Conservation (phyloP, 1,140 invertebrate genomes). For the Bombus impatiens region DNA sequence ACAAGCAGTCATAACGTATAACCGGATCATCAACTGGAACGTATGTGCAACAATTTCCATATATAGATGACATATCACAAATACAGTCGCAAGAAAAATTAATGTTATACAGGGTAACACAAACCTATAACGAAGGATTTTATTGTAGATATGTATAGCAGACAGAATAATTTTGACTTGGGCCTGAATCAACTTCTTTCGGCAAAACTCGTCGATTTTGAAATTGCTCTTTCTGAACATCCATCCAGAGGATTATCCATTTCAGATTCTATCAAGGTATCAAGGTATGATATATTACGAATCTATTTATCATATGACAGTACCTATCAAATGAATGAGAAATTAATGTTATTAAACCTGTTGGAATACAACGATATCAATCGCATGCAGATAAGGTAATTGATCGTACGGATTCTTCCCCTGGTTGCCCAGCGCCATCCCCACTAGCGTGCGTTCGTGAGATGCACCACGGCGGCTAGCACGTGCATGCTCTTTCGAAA, state of each 20-base stretch:
- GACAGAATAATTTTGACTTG: slow-evolving; percentile 64
- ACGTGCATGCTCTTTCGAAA: too few species aligned
- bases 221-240: slow-evolving; percentile 64
- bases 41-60: slow-evolving; percentile 48
- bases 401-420: too few species aligned
- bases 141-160: slow-evolving; percentile 65
- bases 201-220: slow-evolving; percentile 62
- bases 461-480: too few species aligned
- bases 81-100: slow-evolving; percentile 27
- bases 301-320: neutral
- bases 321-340: neutral
- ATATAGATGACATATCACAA: slow-evolving; percentile 33
- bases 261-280: slow-evolving; percentile 62
- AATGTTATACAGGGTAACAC: slow-evolving; percentile 52
- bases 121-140: slow-evolving; percentile 36
- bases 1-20: slow-evolving; percentile 44
- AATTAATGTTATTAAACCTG: neutral
- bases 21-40: slow-evolving; percentile 13
- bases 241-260: slow-evolving; percentile 67
- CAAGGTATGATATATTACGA: slow-evolving; percentile 51
- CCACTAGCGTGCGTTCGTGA: too few species aligned
- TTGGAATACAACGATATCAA: too few species aligned
- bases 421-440: too few species aligned
- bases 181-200: slow-evolving; percentile 60
- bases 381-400: too few species aligned